Evolutionary conservation across 2,888 invertebrate species (phyloP), one percentile per base, ranked within the genome.

Genomic region (Orthonevra nobilis): DNA sequence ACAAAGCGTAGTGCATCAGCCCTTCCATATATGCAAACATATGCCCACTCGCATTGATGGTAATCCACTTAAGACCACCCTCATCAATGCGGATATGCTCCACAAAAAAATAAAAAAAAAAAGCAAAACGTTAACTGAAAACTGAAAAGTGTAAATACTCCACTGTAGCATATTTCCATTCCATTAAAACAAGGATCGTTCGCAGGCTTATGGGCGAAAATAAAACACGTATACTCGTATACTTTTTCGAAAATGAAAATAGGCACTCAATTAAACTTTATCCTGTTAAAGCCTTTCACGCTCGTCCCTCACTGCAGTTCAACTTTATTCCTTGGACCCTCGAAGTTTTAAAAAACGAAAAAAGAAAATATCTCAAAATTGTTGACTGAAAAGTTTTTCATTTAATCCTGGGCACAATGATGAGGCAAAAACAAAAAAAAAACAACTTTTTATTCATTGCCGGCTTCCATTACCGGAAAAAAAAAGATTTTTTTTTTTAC

Each of bases 211-310:
- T 0, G n/a, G 20, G 6, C 30, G 14, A 20, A 28, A 61, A 46
- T 9, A 23, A 6, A 14, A 14, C 15, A 40, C 20, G 40, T 63
- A 63, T 63, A 5, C 5, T 4, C 5, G 23, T 23, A 23, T 23
- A 12, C 28, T 23, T 38, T 54, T n/a, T n/a, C n/a, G 61, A 52
- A n/a, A n/a, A 48, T 50, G 34, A 56, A 75, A 63, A 70, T 50
- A 63, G 69, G 54, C 63, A 75, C 69, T 75, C 63, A 75, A 70
- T 75, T 69, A 69, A 60, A 69, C 61, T 75, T 69, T 63, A 75
- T 75, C 42, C 50, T 26, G 63, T 75, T 69, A 75, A 75, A 75
- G 75, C 56, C 63, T 42, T 69, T 63, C 36, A 63, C 40, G 23
- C 17, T 14, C 10, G 32, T 40, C 19, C 15, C 38, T 44, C 52